A percentile compares a stretch with the other conserved stretches of the same genome.
Evolutionary conservation across 2,113 vertebrate species (phyloP).

Genomic region (Pelvicachromis taeniatus): DNA sequence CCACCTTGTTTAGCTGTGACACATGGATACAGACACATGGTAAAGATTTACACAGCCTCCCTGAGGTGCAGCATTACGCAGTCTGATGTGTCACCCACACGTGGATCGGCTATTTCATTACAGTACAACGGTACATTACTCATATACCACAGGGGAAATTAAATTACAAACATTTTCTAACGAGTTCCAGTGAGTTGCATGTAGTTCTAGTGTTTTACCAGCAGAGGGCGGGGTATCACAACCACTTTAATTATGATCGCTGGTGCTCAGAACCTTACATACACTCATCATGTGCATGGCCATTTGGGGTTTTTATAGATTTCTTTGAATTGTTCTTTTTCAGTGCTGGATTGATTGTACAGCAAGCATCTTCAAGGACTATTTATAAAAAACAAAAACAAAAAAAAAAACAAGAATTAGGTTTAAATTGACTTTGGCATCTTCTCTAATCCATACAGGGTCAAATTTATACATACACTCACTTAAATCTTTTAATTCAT

Average conservation of each 20-base stretch:
- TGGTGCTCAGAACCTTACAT: background rate
- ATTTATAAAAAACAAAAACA: too few species aligned
- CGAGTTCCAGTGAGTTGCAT: background rate
- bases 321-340: background rate
- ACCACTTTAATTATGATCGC: background rate
- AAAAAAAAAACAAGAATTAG: background rate
- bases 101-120: conserved; percentile 13
- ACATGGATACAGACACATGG: conserved; percentile 1
- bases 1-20: conserved; percentile 1
- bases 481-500: background rate
- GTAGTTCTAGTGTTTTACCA: background rate
- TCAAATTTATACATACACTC: background rate
- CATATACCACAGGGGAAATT: conserved; percentile 1
- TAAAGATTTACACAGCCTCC: background rate
- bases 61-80: conserved; percentile 16
- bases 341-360: background rate
- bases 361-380: background rate
- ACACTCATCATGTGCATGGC: background rate
- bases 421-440: background rate
- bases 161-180: background rate
- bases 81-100: background rate
- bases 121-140: conserved; percentile 14
- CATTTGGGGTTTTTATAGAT: background rate
- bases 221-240: conserved; percentile 26
- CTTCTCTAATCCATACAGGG: background rate